phyloP scores from a whole-genome alignment of 1,140 invertebrate genomes.

The Camponotus vicinus region DNA sequence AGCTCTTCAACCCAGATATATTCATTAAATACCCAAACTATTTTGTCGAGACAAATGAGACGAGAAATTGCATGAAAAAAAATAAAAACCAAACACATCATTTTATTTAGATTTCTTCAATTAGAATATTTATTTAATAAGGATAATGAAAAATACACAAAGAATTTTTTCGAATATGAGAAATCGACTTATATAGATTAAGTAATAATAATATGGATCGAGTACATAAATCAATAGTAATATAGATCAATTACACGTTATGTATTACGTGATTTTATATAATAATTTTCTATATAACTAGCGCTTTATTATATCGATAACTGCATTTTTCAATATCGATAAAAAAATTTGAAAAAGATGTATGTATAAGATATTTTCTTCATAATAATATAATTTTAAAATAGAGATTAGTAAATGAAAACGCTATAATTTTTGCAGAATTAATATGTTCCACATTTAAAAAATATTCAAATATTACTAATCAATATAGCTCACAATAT shows the following conservation, averaged over 20 bases:
- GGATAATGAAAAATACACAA: background rate
- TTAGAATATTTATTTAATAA: background rate
- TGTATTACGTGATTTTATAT: background rate
- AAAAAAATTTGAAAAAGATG: too few relatives aligned
- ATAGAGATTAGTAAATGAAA: too few relatives aligned
- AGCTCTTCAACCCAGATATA: slow-evolving; percentile 21
- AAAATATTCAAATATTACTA: too few relatives aligned
- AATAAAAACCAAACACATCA: background rate
- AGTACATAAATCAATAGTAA: too few relatives aligned
- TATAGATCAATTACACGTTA: background rate
- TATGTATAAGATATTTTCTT: too few relatives aligned
- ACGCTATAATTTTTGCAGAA: too few relatives aligned
- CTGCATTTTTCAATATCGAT: too few relatives aligned
- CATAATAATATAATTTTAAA: too few relatives aligned
- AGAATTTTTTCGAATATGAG: background rate
- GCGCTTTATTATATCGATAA: too few relatives aligned
- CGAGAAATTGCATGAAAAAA: background rate
- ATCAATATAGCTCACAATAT: too few relatives aligned
- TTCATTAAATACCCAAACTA: slow-evolving; percentile 23
- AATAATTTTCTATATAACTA: too few relatives aligned
- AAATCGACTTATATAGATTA: background rate
- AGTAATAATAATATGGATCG: background rate
- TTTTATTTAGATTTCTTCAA: background rate
- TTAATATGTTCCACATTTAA: too few relatives aligned
- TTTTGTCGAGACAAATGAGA: slow-evolving; percentile 14